These are phyloP conservation scores for Morinoia aosen DNA, from an alignment of 2,888 invertebrate species.

Conservation along the genomic window DNA sequence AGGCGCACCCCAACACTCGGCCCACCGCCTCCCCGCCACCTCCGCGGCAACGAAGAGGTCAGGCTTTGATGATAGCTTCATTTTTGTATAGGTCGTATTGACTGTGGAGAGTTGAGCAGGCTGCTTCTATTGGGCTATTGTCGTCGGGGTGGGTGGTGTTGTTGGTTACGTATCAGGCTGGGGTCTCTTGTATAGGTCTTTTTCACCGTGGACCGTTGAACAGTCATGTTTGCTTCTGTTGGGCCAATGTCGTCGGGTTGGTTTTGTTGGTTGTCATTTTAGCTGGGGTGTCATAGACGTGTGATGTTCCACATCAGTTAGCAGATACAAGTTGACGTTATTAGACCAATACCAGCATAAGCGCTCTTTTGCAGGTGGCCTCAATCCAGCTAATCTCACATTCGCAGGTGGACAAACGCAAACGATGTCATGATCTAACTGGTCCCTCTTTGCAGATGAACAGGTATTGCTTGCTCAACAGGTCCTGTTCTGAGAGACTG, in stretches of 20 bases:
- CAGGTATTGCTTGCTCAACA: too few relatives aligned
- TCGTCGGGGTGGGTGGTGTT: background rate
- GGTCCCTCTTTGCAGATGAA: too few relatives aligned
- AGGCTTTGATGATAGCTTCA: background rate
- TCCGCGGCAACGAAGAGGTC: constrained; percentile 68
- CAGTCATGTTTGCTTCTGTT: background rate
- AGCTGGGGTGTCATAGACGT: too few relatives aligned
- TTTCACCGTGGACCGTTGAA: background rate
- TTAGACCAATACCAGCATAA: too few relatives aligned
- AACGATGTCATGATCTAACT: too few relatives aligned
- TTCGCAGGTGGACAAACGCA: too few relatives aligned
- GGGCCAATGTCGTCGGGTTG: background rate
- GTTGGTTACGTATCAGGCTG: background rate
- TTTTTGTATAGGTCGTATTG: background rate
- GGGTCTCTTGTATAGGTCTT: background rate
- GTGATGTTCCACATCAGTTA: too few relatives aligned
- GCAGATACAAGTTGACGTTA: too few relatives aligned
- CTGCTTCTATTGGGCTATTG: background rate
- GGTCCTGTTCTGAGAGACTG: too few relatives aligned
- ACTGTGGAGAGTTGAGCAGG: background rate
- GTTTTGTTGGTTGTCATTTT: too few relatives aligned
- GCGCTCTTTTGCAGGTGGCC: too few relatives aligned
- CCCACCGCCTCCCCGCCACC: constrained; percentile 71
- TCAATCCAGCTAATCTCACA: too few relatives aligned
- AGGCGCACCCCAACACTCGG: constrained; percentile 76